Evolutionary conservation across 2,888 invertebrate species (phyloP).

Genomic region (Bruchidius siliquastri): DNA sequence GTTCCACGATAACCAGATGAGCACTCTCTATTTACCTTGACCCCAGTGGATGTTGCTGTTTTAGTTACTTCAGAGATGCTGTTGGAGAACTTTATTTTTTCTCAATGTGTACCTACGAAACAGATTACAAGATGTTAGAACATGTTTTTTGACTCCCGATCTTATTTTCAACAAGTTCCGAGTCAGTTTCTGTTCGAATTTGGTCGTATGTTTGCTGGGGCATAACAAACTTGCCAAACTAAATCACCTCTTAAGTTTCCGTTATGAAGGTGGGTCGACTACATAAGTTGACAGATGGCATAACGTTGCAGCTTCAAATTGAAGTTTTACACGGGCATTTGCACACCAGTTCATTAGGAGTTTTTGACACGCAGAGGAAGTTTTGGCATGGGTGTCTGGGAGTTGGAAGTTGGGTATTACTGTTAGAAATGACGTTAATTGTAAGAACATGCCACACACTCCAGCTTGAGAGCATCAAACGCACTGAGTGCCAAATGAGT

Average conservation of each 20-base stretch:
- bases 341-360: not conserved
- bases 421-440: not conserved
- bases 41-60: too few species aligned
- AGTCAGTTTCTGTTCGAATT: not conserved
- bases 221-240: not conserved
- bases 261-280: not conserved
- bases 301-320: not conserved
- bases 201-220: not conserved
- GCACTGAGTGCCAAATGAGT: too few species aligned
- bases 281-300: not conserved
- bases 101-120: too few species aligned
- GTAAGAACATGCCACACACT: too few species aligned
- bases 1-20: too few species aligned
- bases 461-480: too few species aligned
- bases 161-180: not conserved
- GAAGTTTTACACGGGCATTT: not conserved
- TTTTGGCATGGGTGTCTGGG: not conserved
- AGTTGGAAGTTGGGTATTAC: not conserved
- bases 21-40: too few species aligned
- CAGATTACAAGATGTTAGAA: too few species aligned
- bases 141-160: too few species aligned
- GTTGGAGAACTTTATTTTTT: too few species aligned
- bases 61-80: too few species aligned
- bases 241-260: not conserved
- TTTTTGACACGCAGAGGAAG: not conserved